phyloP scores from a whole-genome alignment of 2,888 invertebrate genomes.

The Ischnura elegans region DNA sequence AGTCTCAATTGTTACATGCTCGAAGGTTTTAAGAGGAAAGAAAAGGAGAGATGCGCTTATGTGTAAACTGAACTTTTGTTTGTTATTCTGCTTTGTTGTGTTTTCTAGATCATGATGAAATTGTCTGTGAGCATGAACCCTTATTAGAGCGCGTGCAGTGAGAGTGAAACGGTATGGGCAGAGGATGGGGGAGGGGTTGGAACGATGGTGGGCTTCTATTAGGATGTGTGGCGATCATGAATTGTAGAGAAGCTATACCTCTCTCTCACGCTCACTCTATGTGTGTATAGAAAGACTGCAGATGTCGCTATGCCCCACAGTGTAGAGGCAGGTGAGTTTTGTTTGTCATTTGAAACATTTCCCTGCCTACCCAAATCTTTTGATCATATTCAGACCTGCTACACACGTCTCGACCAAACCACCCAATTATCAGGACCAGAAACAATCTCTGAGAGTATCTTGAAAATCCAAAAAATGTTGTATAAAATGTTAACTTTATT shows the following conservation, averaged over 20 bases:
- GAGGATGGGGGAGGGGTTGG: slow-evolving; percentile 60
- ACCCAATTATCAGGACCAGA: too few relatives aligned
- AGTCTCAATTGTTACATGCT: too few relatives aligned
- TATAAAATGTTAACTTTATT: too few relatives aligned
- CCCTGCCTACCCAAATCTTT: slow-evolving; percentile 50
- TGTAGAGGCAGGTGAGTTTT: slow-evolving; percentile 63
- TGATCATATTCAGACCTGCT: not conserved
- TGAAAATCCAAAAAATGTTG: too few relatives aligned
- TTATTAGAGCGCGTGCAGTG: slow-evolving; percentile 75
- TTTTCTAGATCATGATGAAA: slow-evolving; percentile 73
- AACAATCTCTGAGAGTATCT: too few relatives aligned
- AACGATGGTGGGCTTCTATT: slow-evolving; percentile 56
- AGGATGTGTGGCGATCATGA: slow-evolving; percentile 49
- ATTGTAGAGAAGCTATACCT: slow-evolving; percentile 63
- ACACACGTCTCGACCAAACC: too few relatives aligned
- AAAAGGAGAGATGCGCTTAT: slow-evolving; percentile 44
- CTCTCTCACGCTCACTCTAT: slow-evolving; percentile 31
- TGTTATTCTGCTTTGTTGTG: slow-evolving; percentile 75
- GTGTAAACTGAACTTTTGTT: slow-evolving; percentile 68
- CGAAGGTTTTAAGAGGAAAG: slow-evolving; percentile 9
- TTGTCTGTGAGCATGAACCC: slow-evolving; percentile 78
- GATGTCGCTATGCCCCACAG: slow-evolving; percentile 61
- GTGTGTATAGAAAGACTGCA: slow-evolving; percentile 62
- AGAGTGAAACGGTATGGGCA: slow-evolving; percentile 43
- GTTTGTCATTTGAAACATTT: slow-evolving; percentile 60